Conservation (phyloP, 2,113 vertebrate species). For the Monopterus albus region DNA sequence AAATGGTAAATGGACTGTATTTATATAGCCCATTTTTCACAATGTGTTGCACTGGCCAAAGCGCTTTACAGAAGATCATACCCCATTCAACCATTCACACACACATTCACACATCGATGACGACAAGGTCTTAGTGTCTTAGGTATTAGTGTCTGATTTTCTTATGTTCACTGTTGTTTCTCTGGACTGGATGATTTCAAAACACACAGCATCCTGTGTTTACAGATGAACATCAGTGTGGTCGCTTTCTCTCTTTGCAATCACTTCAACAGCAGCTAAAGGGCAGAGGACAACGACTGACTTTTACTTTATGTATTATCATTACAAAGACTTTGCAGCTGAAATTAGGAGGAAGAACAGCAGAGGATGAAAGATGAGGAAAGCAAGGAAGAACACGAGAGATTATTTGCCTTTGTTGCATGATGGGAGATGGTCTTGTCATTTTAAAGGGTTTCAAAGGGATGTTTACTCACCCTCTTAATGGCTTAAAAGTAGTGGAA, state of each 20-base stretch:
- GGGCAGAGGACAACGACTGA: constrained; percentile 59
- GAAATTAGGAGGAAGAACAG: constrained; percentile 33
- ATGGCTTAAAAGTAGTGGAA: constrained; percentile 67
- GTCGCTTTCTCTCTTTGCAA: not conserved
- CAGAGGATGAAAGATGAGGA: constrained; percentile 15
- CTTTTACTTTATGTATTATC: constrained; percentile 60
- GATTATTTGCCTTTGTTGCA: constrained; percentile 52
- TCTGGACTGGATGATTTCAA: constrained; percentile 9
- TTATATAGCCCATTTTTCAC: too few relatives aligned
- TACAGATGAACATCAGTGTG: constrained; percentile 6
- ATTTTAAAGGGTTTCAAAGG: constrained; percentile 68
- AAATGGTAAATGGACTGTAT: too few relatives aligned
- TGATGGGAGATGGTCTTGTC: constrained; percentile 50
- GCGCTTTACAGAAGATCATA: too few relatives aligned
- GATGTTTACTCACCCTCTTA: constrained; percentile 75
- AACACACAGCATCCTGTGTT: constrained; percentile 26
- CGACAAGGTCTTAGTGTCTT: too few relatives aligned
- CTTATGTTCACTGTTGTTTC: not conserved
- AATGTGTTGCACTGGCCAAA: too few relatives aligned
- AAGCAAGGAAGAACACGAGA: constrained; percentile 26
- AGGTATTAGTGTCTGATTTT: constrained; percentile 8
- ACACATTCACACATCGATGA: too few relatives aligned
- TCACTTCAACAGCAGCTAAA: constrained; percentile 36
- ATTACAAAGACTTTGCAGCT: constrained; percentile 14
- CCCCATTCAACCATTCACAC: too few relatives aligned